Evolutionary conservation across 2,888 invertebrate species (phyloP), one percentile per base, ranked within the genome.

Genomic region (Congeria kusceri): DNA sequence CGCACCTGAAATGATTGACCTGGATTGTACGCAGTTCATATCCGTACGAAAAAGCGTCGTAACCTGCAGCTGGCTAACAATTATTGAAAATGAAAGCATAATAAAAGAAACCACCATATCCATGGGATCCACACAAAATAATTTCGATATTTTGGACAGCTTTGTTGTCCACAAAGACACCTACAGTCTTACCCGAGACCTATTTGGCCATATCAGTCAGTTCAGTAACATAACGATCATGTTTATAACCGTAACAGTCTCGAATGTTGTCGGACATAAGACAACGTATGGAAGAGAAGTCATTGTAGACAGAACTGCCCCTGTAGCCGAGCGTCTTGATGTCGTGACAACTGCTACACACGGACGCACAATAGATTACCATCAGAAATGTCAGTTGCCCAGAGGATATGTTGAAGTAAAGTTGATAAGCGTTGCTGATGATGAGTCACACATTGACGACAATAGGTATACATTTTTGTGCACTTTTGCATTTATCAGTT

Each of bases 31-130:
- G 7, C 57, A 77, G 18, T 76, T 72, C 29, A 53, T 85, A n/a
- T 87, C 87, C 3, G 23, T 32, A 1, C 53, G 70, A 0, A 62
- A 79, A 76, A 78, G 85, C 13, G 1, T 76, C 4, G 57, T 88
- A 0, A 71, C 66, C 1, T 86, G 87, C 69, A 62, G 62, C 1
- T 88, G 86, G 86, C 68, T 59, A 3, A 78, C 58, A 20, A 58
- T 84, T 7, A 70, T 70, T 39, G 87, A 87, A 59, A 61, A 65
- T 57, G 88, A 88, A 75, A 88, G 88, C 70, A 27, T 75, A 11
- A 27, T 88, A n/a, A 64, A 77, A 18, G 66, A 68, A 15, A 62
- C 84, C 23, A 61, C 47, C 1, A 73, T 87, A 13, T 83, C 80
- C 11, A 47, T 87, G 11, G 83, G 87, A 9, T 72, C 78, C 2